Evolutionary conservation across 2,113 vertebrate species (phyloP).

Genomic region (Pterocles gutturalis): DNA sequence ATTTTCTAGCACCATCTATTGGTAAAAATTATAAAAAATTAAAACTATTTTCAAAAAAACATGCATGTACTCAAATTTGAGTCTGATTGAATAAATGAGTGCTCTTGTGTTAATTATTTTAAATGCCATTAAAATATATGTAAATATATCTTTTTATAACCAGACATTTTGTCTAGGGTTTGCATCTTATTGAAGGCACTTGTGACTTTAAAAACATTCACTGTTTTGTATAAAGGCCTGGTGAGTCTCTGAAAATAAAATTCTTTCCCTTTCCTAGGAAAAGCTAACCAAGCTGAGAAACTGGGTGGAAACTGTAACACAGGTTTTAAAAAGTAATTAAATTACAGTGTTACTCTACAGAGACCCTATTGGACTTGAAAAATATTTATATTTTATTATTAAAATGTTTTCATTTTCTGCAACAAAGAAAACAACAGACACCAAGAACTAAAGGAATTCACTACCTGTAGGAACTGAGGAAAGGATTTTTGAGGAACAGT

Average conservation of each 20-base stretch:
- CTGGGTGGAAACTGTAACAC: background rate
- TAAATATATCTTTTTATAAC: constrained; percentile 65
- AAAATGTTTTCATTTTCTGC: background rate
- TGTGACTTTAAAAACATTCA: background rate
- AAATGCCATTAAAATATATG: constrained; percentile 65
- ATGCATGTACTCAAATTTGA: constrained; percentile 33
- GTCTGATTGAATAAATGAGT: constrained; percentile 63
- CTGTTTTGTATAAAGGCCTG: background rate
- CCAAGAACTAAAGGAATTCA: background rate
- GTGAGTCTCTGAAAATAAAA: background rate
- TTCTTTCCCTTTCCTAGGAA: background rate
- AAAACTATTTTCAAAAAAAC: constrained; percentile 40
- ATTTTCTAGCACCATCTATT: constrained; percentile 75
- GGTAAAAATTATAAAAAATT: constrained; percentile 32
- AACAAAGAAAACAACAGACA: background rate
- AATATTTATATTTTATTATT: background rate
- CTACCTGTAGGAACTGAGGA: background rate
- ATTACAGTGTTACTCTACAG: background rate
- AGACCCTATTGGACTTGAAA: background rate
- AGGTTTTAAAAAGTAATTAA: background rate
- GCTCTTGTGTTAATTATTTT: constrained; percentile 57
- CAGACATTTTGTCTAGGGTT: constrained; percentile 1
- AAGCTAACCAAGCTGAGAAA: background rate
- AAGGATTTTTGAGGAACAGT: background rate
- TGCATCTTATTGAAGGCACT: constrained; percentile 3